Evolutionary conservation across 1,140 invertebrate species (phyloP).

Genomic region (Lysiphlebus fabarum): DNA sequence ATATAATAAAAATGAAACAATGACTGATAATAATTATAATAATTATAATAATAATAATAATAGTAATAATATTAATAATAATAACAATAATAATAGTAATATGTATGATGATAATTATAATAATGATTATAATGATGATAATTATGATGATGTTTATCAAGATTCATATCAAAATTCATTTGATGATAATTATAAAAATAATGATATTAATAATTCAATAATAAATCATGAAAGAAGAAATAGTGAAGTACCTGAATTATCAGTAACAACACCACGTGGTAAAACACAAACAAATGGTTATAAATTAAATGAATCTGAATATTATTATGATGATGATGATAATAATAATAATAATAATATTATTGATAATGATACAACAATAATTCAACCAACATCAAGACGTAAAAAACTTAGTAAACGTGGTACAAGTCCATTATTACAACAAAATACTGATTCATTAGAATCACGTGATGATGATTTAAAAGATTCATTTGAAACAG

Average conservation of each 20-base stretch:
- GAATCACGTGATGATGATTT: constrained; percentile 59
- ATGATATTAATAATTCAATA: constrained; percentile 25
- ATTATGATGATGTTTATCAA: constrained; percentile 41
- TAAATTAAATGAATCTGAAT: constrained; percentile 44
- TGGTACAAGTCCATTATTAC: constrained; percentile 46
- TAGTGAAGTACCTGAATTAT: constrained; percentile 47
- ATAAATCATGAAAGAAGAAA: constrained; percentile 30
- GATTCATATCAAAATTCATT: constrained; percentile 44
- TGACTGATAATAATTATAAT: constrained; percentile 15
- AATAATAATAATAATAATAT: constrained; percentile 26
- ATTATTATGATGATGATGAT: constrained; percentile 41
- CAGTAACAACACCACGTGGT: constrained; percentile 45
- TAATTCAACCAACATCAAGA: constrained; percentile 30
- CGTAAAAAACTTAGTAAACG: constrained; percentile 41
- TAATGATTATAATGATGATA: constrained; percentile 38
- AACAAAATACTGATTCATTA: constrained; percentile 58
- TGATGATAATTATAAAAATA: constrained; percentile 39
- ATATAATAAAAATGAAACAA: too few species aligned
- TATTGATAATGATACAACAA: too few species aligned
- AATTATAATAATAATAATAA: constrained; percentile 30
- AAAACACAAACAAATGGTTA: constrained; percentile 47
- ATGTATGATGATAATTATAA: constrained; percentile 33
- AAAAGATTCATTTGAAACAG: constrained; percentile 62
- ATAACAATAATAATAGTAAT: constrained; percentile 40
- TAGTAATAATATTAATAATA: constrained; percentile 32